Conservation (phyloP, 2,888 invertebrate genomes). For the Amphipyra berbera region DNA sequence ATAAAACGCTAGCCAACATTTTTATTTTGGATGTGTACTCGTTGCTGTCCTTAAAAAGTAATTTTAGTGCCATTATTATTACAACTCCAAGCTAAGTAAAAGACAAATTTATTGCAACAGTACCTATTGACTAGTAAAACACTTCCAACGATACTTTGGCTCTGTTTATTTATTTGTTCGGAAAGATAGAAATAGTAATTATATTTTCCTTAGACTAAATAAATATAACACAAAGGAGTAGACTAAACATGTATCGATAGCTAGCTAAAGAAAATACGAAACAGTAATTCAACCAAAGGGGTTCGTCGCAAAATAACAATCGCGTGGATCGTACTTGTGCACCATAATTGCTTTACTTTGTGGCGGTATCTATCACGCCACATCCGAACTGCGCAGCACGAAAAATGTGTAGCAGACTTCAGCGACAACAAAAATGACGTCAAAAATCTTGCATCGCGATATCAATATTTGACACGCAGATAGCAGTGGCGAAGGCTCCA, state of each 20-base stretch:
- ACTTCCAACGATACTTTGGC: conserved; percentile 11
- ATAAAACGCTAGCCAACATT: conserved; percentile 14
- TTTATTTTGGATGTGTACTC: conserved; percentile 13
- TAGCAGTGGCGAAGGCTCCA: no score
- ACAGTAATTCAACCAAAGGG: no score
- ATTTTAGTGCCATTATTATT: conserved; percentile 5
- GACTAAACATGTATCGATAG: background rate
- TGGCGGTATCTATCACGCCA: no score
- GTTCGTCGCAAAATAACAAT: no score
- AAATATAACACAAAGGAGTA: conserved; percentile 9
- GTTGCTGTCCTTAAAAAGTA: conserved; percentile 9
- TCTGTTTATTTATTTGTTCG: conserved; percentile 7
- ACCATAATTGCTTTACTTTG: conserved; percentile 4
- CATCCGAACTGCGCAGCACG: no score
- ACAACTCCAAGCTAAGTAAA: conserved; percentile 5
- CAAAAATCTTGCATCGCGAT: no score
- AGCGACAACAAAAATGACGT: no score
- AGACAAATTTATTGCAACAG: conserved; percentile 3
- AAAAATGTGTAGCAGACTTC: no score
- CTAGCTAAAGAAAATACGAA: no score
- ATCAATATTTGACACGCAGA: no score
- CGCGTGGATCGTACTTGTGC: conserved; percentile 2
- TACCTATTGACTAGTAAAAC: conserved; percentile 16
- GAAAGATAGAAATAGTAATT: conserved; percentile 1
- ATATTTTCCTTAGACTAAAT: conserved; percentile 2